Base-by-base conservation (phyloP, 1,140 invertebrate species). In the Drosophila lini region DNA sequence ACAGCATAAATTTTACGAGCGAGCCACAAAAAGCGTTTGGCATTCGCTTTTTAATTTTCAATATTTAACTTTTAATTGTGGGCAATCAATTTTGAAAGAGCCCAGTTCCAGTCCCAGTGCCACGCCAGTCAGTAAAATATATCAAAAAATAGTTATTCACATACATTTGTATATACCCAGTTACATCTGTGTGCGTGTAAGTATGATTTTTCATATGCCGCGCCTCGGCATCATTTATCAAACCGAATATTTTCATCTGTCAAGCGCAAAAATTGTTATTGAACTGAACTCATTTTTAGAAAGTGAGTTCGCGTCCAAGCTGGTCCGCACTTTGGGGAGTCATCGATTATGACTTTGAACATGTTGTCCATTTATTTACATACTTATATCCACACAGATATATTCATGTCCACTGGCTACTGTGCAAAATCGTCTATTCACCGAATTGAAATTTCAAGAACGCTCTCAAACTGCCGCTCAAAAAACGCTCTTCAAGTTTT, bases 41-140 rank as follows among this genome's bases (percentile, higher is more conserved):
- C 73, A 80, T 67, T 83, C 59, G 80, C 84, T 77, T 80, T 88
- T 88, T 88, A 88, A 89, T 88, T 88, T 88, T 78, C 74, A 88
- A 84, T 90, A 65, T 84, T 88, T 84, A 89, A 88, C 77, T 89
- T 88, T 88, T 88, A 88, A 88, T 88, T 88, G 81, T 80, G 64
- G 61, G 84, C 84, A 88, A 88, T 88, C 84, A 80, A 88, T 88
- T 89, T 80, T 78, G 55, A 78, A 71, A 68, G 80, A 75, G 48
- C 36, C 68, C 36, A 47, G 42, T 28, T 19, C 9, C 55, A 41
- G 10, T 45, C 34, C 44, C 57, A 38, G 31, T 28, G 5, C 22
- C 31, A 19, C 32, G 22, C 25, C 59, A 25, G 48, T 45, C 47
- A 78, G 78, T 67, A 74, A 84, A 81, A 88, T 77, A 75, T 88